These are phyloP conservation scores for Hyperoodon ampullatus DNA, from an alignment of 2,113 vertebrate genomes.

Conservation along the genomic window DNA sequence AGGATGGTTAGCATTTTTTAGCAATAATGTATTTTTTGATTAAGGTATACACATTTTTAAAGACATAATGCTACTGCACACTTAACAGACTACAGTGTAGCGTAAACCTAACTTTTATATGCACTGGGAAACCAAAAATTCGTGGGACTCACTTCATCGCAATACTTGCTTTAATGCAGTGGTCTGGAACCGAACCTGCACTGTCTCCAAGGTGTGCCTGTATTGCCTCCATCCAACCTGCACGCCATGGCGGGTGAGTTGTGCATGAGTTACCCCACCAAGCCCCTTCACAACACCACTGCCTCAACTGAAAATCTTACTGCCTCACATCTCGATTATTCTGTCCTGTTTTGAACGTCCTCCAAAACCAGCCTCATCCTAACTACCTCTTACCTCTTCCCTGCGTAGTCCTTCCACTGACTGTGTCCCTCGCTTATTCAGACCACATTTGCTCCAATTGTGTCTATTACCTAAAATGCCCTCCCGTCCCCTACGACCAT, in stretches of 20 bases:
- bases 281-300: not conserved
- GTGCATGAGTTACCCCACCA: not conserved
- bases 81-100: not conserved
- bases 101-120: not conserved
- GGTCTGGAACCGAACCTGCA: not conserved
- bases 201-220: not conserved
- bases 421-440: not conserved
- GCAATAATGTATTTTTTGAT: not conserved
- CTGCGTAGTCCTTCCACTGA: not conserved
- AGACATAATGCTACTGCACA: not conserved
- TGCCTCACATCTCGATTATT: not conserved
- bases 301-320: not conserved
- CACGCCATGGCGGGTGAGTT: rapidly evolving
- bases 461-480: not conserved
- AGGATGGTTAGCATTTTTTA: not conserved
- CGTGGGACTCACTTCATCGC: not conserved
- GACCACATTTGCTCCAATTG: not conserved
- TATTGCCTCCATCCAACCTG: not conserved
- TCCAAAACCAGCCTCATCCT: not conserved
- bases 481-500: not conserved
- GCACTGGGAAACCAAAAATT: not conserved
- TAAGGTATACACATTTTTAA: not conserved
- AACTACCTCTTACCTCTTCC: not conserved
- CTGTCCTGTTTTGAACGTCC: not conserved
- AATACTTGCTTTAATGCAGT: not conserved